Evolutionary conservation across 2,113 vertebrate species (phyloP).

Genomic region (Halcyon malimbica): DNA sequence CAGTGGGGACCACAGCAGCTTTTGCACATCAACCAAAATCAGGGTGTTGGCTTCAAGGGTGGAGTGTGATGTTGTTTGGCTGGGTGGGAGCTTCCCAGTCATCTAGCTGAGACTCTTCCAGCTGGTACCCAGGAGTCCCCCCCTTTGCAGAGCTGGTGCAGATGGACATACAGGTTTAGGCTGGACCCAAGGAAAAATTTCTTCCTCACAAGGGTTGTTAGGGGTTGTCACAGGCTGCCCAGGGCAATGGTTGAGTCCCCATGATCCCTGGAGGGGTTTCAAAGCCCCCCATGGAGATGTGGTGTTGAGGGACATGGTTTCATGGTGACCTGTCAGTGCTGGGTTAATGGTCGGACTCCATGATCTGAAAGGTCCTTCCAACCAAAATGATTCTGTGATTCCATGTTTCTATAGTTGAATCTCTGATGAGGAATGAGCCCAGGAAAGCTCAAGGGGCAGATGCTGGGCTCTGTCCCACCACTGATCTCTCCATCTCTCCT

Average conservation of each 20-base stretch:
- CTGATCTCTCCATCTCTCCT: rapidly evolving
- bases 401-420: neutral
- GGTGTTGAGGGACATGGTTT: neutral
- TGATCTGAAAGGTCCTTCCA: neutral
- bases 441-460: neutral
- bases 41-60: rapidly evolving
- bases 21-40: neutral
- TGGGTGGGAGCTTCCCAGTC: neutral
- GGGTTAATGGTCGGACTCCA: neutral
- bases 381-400: neutral
- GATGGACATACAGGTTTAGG: neutral
- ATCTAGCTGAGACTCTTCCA: neutral
- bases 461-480: neutral
- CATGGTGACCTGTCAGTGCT: neutral
- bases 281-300: too few relatives aligned
- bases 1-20: neutral
- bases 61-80: neutral
- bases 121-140: rapidly evolving
- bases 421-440: neutral
- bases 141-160: neutral
- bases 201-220: too few relatives aligned
- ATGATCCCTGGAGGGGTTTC: too few relatives aligned
- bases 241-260: too few relatives aligned
- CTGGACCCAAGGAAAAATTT: too few relatives aligned
- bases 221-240: too few relatives aligned